A percentile compares a stretch with the other conserved stretches of the same genome.
phyloP scores from a whole-genome alignment of 2,797 vertebrate genomes.

The Oreochromis grahami region DNA sequence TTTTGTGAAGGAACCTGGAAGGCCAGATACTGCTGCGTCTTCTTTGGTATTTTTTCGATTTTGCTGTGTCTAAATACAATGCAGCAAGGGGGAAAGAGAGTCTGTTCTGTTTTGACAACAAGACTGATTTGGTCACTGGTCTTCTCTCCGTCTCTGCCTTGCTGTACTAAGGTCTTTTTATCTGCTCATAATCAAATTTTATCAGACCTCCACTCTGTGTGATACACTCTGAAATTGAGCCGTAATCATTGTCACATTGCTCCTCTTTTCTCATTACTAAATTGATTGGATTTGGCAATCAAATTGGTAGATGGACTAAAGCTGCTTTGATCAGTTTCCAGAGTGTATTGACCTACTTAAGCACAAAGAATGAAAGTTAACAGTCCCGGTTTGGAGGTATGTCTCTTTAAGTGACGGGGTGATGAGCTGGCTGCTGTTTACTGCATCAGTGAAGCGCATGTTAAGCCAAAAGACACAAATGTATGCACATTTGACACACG shows the following conservation, averaged over 20 bases:
- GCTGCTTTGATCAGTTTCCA: conserved; percentile 12
- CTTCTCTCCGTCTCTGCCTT: not conserved
- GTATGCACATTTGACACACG: not conserved
- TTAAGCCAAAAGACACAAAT: not conserved
- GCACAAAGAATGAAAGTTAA: not conserved
- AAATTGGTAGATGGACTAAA: not conserved
- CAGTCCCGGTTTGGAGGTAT: not conserved
- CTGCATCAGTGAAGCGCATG: not conserved
- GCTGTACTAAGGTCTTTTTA: conserved; percentile 41
- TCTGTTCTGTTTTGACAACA: conserved; percentile 51
- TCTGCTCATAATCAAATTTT: conserved; percentile 58
- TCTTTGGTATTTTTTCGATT: conserved; percentile 16
- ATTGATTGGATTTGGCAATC: conserved; percentile 38
- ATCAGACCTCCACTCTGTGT: conserved; percentile 5
- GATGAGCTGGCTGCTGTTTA: not conserved
- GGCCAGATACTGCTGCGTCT: conserved; percentile 3
- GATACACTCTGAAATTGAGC: conserved; percentile 28
- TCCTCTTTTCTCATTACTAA: conserved; percentile 22
- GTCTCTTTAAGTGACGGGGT: not conserved
- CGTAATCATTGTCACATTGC: conserved; percentile 54
- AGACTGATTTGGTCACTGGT: conserved; percentile 28
- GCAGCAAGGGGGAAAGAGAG: conserved; percentile 22
- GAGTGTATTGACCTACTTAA: conserved; percentile 1
- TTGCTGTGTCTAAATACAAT: conserved; percentile 11
- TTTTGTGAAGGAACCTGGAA: conserved; percentile 16